These are phyloP conservation scores for Gnathonemus echidnorhynchus DNA, from an alignment of 2,113 vertebrate species.

Conservation along the genomic window DNA sequence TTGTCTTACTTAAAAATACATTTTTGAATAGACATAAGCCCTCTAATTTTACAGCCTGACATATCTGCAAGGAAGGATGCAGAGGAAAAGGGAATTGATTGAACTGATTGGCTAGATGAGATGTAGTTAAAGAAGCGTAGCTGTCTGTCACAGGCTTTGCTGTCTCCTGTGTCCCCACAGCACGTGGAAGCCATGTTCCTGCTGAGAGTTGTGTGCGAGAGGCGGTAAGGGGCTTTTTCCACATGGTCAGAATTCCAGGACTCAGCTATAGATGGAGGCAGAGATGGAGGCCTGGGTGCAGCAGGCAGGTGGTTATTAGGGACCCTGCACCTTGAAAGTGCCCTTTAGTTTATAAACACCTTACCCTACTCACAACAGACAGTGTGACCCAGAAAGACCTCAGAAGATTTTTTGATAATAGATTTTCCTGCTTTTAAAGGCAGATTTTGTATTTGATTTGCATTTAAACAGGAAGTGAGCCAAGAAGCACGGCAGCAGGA, in stretches of 20 bases:
- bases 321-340: neutral
- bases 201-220: conserved; percentile 27
- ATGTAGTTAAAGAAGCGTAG: neutral
- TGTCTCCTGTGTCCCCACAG: neutral
- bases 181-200: neutral
- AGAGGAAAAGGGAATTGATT: neutral
- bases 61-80: neutral
- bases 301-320: neutral
- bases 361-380: neutral
- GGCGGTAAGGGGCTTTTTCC: conserved; percentile 28
- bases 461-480: neutral
- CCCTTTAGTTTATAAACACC: neutral
- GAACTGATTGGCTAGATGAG: neutral
- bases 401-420: neutral
- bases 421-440: neutral
- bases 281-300: neutral
- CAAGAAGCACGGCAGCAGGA: neutral
- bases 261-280: neutral
- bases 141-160: neutral
- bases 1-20: neutral
- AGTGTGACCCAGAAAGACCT: neutral
- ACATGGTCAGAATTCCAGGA: conserved; percentile 25
- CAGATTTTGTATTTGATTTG: neutral
- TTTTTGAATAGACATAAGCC: neutral
- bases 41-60: neutral